Evolutionary conservation across 2,888 invertebrate species (phyloP), one percentile per base, ranked within the genome.

Genomic region (Agrilus cyanescens): DNA sequence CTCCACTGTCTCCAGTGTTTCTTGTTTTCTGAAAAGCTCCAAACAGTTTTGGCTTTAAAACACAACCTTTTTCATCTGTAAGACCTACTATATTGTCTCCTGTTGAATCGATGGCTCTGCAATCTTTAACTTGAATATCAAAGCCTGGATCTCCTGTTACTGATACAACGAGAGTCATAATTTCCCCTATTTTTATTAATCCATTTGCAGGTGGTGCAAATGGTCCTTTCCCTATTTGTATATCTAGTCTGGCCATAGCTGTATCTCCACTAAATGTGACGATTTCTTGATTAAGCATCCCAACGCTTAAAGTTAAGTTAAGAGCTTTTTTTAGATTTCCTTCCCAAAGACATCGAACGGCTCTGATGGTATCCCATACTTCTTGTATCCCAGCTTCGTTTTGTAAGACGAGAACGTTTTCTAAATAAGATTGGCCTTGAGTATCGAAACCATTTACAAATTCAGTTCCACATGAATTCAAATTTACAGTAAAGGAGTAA

Each of bases 201-300:
- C 85, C 85, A 49, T 78, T 78, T 0, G 85, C 85, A 41, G 81
- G 75, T 4, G 77, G 77, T 1, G 84, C 84, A 54, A 84, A 82
- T 13, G 86, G 85, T 43, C 86, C 86, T 57, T 76, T 74, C 4
- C 87, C 87, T 29, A 75, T 67, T 64, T 84, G 82, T 42, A 87
- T 83, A 51, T 86, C 86, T 38, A 87, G 66, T 47, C 79, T 76
- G 5, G 85, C 85, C 65, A 81, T 80, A 1, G 85, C 85, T 1
- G 85, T 85, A 50, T 87, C 86, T n/a, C 86, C 86, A 51, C 82
- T 84, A 64, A 87, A 87, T 39, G 85, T 85, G 44, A 86, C 82
- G 8, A 84, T 81, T 52, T 86, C 82, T 58, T 84, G 82, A 51
- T 80, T 83, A 50, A 86, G 63, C 81, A 84, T 84, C 20, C 84